Evolutionary conservation across 2,797 vertebrate species (phyloP), one percentile per base, ranked within the genome.

Genomic region (Cynodonichthys magdalenae): DNA sequence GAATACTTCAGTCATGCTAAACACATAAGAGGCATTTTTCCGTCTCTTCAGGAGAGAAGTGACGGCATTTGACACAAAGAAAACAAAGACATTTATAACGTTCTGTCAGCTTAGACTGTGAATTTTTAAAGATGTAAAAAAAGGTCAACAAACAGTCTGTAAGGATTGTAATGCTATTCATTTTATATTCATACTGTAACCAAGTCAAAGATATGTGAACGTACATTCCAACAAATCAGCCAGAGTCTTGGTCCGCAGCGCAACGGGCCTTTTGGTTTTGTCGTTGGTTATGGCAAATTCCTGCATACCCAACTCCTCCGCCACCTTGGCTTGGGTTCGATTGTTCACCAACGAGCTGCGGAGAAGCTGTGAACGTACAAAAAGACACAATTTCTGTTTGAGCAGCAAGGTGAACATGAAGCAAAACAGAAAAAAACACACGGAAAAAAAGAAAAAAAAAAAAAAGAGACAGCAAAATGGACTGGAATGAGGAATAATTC

Each of bases 261-360:
- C 95, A 0, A 97, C 95, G 0, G 97, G 96, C 3, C 97, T 91
- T 60, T 99, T 99, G 83, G 97, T 97, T 81, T 99, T 99, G 90
- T 99, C 97, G 0, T 99, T 99, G 69, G 97, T 99, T 83, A 99
- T 98, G 84, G 97, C 98, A 15, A 94, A 98, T 34, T 99, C 97
- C 80, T 99, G 97, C 97, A 99, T 99, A 54, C 97, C 97, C 82
- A 99, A 82, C 82, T 99, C 97, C 88, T 98, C 97, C 0, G 97
- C 97, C 58, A 99, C 97, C 74, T 99, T 99, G 75, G 97, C 97
- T 78, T 99, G 98, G 0, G 97, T 99, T 65, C 98, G 94, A 90
- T 99, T 99, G 88, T 99, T 99, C 65, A 99, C 98, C 92, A 99
- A 84, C 5, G 97, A 99, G 77, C 98, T 99, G 55, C 97, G 94